phyloP scores from a whole-genome alignment of 2,113 vertebrate genomes.

The Chrysemys picta region DNA sequence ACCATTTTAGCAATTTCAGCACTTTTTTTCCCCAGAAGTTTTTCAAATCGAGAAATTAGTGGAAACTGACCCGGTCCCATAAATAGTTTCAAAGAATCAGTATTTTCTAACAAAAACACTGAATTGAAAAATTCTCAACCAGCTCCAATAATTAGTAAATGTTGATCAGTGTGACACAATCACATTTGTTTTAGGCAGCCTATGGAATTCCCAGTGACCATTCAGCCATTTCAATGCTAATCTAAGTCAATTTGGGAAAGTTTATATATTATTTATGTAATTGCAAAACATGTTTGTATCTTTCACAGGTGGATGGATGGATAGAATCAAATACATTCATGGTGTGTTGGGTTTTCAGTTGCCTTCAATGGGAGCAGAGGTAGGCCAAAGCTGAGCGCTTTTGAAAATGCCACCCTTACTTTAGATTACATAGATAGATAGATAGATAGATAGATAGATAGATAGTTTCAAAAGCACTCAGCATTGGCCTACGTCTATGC shows the following conservation, averaged over 20 bases:
- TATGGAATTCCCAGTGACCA: constrained; percentile 51
- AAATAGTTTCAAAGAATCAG: neutral
- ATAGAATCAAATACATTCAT: no score
- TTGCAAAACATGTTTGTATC: neutral
- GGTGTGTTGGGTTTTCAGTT: no score
- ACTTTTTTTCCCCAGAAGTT: neutral
- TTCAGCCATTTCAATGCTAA: constrained; percentile 61
- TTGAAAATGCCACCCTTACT: neutral
- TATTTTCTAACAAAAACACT: neutral
- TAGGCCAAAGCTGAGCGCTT: neutral
- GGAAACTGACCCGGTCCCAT: neutral
- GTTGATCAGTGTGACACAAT: constrained; percentile 23
- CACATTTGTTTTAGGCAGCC: constrained; percentile 21
- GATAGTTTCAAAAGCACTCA: neutral
- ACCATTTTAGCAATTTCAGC: neutral
- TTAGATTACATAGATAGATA: neutral
- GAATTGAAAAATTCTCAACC: neutral
- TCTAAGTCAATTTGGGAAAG: constrained; percentile 60
- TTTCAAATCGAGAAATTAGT: neutral
- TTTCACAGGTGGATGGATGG: neutral
- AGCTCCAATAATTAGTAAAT: constrained; percentile 13
- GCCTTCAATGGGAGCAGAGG: no score
- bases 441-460: neutral
- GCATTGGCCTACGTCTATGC: neutral
- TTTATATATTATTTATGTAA: constrained; percentile 55